phyloP scores from a whole-genome alignment of 2,797 vertebrate genomes.

The Sebastes hubbsi region DNA sequence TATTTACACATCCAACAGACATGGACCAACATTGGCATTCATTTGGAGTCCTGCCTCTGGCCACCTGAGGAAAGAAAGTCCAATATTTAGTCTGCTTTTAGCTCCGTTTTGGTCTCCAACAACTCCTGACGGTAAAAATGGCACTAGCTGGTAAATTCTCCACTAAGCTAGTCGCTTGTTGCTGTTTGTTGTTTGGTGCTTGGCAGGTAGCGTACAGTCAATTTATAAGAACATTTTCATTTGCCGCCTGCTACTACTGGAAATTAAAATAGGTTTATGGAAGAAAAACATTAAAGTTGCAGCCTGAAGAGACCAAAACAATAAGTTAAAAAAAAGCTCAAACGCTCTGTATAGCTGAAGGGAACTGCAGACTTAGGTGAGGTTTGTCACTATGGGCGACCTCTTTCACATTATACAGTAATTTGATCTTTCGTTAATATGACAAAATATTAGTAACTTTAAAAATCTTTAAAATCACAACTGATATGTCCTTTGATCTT shows the following conservation, averaged over 20 bases:
- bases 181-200: neutral
- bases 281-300: neutral
- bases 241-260: neutral
- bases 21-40: neutral
- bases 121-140: neutral
- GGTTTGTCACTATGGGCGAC: neutral
- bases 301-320: neutral
- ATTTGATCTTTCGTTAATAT: neutral
- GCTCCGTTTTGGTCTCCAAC: no score
- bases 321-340: neutral
- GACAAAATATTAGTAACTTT: neutral
- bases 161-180: neutral
- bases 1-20: neutral
- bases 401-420: neutral
- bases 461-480: neutral
- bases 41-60: neutral
- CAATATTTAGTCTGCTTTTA: neutral
- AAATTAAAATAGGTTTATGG: neutral
- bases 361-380: neutral
- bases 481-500: neutral
- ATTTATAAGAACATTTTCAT: neutral
- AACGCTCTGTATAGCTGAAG: neutral
- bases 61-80: neutral
- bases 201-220: neutral
- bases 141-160: neutral